Base-by-base conservation (phyloP, 2,888 invertebrate species). In the Embidobia sp. region DNA sequence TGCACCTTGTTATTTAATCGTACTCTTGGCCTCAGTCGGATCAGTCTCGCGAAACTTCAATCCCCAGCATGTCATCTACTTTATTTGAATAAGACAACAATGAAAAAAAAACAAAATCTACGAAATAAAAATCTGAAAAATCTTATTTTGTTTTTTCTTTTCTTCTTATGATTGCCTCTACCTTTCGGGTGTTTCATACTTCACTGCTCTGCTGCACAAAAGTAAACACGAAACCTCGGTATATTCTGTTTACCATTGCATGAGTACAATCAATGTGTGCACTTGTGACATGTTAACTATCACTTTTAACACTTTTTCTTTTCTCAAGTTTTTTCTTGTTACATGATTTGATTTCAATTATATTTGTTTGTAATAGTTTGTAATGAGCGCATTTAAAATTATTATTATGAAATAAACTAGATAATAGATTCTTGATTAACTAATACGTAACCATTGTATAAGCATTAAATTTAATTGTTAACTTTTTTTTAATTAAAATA, bases 61-160 rank as follows among this genome's bases (percentile, higher is more conserved):
- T 74, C 74, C 74, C 74, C 70, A 40, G 46, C 37, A 61, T 66
- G 53, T 70, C 74, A 74, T 77, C 13, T 37, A 59, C 18, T 27
- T 79, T 53, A 66, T 67, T 57, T 70, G 46, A 66, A 44, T 67
- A 73, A 73, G 35, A 48, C 2, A 29, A 76, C 51, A 49, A 40
- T 29, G 49, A 69, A 44, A 67, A 51, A 59, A 33, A 35, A 61
- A 61, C 3, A 46, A 51, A 76, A 64, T 67, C 48, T 66, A 57
- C 59, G 51, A 79, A 79, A 79, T 69, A 72, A 76, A 74, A 69
- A 76, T 59, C 53, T 78, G 40, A 40, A 78, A 73, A 78, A 74
- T 53, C 51, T 63, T 35, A 44, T 18, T 46, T 63, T 40, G 46
- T 75, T 11, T 66, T 42, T 37, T 73, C 42, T 69, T 67, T 69